Percentiles rank a stretch among this genome's conserved stretches.
Conservation (phyloP, 2,888 invertebrate genomes). For the Pycnomerus fuliginosus region DNA sequence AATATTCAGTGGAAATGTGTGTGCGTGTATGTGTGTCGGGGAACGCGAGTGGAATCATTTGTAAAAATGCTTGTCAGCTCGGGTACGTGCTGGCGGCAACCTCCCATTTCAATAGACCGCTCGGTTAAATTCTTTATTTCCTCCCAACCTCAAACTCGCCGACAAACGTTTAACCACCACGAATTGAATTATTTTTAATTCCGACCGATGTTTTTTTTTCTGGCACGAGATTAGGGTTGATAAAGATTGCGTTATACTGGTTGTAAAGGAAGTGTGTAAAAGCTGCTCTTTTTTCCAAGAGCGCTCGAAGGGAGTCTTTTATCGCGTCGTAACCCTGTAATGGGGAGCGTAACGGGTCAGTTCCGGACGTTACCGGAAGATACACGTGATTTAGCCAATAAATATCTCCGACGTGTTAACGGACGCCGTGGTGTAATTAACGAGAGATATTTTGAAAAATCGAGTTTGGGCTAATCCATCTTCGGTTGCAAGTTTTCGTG, state of each 20-base stretch:
- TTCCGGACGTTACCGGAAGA: slow-evolving; percentile 46
- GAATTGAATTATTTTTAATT: slow-evolving; percentile 23
- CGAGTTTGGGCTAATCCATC: too few relatives aligned
- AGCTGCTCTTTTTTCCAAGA: slow-evolving; percentile 33
- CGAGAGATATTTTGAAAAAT: too few relatives aligned
- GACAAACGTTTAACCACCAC: slow-evolving; percentile 21
- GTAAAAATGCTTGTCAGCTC: slow-evolving; percentile 50
- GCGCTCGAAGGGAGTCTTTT: slow-evolving; percentile 41
- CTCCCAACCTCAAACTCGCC: slow-evolving; percentile 17
- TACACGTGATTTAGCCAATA: slow-evolving; percentile 48
- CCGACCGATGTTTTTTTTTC: slow-evolving; percentile 6
- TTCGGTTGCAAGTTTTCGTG: too few relatives aligned
- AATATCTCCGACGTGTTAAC: slow-evolving; percentile 18
- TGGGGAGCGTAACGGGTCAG: slow-evolving; percentile 47
- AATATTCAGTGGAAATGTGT: slow-evolving; percentile 41
- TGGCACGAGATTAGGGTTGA: slow-evolving; percentile 21
- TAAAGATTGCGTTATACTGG: slow-evolving; percentile 23
- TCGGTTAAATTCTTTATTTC: slow-evolving; percentile 28
- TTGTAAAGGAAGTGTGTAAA: slow-evolving; percentile 30
- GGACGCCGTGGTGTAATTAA: slow-evolving; percentile 16
- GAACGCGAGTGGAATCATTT: slow-evolving; percentile 48
- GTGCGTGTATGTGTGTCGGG: slow-evolving; percentile 35
- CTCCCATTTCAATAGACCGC: slow-evolving; percentile 37
- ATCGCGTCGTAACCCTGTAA: slow-evolving; percentile 48
- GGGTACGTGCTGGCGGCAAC: slow-evolving; percentile 21